These are phyloP conservation scores for Dipodomys spectabilis DNA, from an alignment of 2,113 vertebrate species.

Conservation along the genomic window DNA sequence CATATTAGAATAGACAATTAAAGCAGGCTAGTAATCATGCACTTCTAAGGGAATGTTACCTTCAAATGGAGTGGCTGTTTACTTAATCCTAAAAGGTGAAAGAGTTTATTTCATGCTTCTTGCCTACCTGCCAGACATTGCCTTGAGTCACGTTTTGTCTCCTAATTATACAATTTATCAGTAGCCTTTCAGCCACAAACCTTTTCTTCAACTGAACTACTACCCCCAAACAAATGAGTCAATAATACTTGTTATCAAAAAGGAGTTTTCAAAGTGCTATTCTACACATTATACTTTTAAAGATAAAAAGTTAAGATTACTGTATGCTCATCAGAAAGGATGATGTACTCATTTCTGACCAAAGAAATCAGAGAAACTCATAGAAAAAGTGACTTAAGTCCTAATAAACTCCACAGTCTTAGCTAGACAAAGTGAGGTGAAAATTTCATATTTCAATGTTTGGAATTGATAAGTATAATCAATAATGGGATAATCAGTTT, in stretches of 20 bases:
- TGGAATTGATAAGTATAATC: too few relatives aligned
- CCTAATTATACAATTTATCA: neutral
- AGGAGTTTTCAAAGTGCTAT: neutral
- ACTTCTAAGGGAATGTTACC: constrained; percentile 20
- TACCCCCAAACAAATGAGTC: neutral
- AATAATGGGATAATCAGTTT: too few relatives aligned
- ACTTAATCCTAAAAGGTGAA: constrained; percentile 20
- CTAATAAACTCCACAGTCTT: too few relatives aligned
- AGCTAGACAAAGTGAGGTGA: too few relatives aligned
- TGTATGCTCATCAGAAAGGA: neutral
- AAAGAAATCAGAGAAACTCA: neutral
- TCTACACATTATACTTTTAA: neutral
- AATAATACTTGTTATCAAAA: neutral
- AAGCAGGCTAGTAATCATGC: neutral
- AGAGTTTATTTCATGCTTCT: neutral
- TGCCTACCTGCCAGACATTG: neutral
- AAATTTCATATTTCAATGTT: too few relatives aligned
- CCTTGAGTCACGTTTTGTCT: neutral
- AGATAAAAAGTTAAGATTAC: constrained; percentile 7
- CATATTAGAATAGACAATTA: constrained; percentile 28
- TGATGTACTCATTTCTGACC: neutral
- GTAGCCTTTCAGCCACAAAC: neutral
- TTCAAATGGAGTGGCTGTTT: constrained; percentile 7
- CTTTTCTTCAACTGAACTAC: neutral
- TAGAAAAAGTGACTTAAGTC: neutral